Percentiles rank a stretch among this genome's conserved stretches.
Evolutionary conservation across 2,797 vertebrate genomes (phyloP).

Genomic region (Chaenodraco wilsoni): DNA sequence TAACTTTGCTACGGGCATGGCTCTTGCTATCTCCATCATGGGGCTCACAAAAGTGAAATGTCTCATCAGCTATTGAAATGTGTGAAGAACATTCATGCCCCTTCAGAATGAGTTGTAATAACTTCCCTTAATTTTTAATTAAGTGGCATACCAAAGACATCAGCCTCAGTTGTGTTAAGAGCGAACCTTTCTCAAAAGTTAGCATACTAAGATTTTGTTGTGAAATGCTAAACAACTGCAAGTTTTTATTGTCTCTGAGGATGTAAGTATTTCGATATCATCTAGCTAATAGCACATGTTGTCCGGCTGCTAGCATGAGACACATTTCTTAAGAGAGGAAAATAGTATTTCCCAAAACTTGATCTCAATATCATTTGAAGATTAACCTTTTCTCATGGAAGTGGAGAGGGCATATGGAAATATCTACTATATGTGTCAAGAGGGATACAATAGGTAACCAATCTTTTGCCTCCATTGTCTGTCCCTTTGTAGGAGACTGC

Average conservation of each 20-base stretch:
- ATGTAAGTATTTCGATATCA: too few relatives aligned
- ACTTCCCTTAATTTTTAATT: background rate
- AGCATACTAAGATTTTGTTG: background rate
- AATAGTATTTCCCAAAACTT: background rate
- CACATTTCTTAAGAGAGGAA: background rate
- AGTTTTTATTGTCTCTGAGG: background rate
- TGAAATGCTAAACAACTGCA: background rate
- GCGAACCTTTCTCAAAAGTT: background rate
- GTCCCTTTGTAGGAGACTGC: background rate
- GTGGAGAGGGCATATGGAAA: background rate
- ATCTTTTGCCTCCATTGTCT: constrained; percentile 5
- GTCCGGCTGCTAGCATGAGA: background rate
- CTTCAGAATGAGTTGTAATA: background rate
- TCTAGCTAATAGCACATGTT: background rate
- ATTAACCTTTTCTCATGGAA: background rate
- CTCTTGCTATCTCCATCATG: background rate
- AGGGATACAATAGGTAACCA: background rate
- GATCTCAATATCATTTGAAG: background rate
- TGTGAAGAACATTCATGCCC: background rate
- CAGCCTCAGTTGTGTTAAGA: too few relatives aligned
- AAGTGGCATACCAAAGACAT: too few relatives aligned
- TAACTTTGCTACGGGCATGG: background rate
- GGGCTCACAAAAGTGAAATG: background rate
- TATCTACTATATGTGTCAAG: background rate
- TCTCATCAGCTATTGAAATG: background rate